Percentiles rank a stretch among this genome's conserved stretches.
phyloP scores from a whole-genome alignment of 2,113 vertebrate species.

The Noturus placidus region DNA sequence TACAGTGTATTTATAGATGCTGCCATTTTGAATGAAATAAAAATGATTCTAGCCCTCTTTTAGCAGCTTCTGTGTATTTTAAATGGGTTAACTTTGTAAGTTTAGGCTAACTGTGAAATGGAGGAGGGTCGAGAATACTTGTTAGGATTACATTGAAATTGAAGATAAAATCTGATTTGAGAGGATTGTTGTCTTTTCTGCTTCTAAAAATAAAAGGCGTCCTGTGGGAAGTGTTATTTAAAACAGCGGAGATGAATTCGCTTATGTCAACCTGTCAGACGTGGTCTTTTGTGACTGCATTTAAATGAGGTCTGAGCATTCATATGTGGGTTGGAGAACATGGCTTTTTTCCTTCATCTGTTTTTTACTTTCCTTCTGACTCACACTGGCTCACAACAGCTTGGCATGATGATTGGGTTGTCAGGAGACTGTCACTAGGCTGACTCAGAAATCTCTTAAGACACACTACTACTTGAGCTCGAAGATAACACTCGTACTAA shows the following conservation, averaged over 20 bases:
- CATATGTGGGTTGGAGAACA: neutral
- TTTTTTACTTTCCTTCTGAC: constrained; percentile 10
- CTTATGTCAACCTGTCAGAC: neutral
- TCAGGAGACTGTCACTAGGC: constrained; percentile 37
- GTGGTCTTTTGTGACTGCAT: constrained; percentile 1
- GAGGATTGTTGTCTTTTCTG: neutral
- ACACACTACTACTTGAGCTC: no score
- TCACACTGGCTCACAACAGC: constrained; percentile 14
- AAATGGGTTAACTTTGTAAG: neutral
- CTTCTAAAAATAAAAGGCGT: neutral
- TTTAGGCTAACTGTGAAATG: neutral
- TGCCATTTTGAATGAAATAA: neutral
- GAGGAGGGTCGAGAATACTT: neutral
- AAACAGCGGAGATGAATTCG: neutral
- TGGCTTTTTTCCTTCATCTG: neutral
- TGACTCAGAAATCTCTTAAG: constrained; percentile 46
- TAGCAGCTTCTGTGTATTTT: neutral
- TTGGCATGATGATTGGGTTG: constrained; percentile 13
- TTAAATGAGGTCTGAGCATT: constrained; percentile 8
- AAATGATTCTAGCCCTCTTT: neutral
- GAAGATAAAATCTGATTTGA: neutral
- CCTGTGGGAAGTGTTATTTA: constrained; percentile 15
- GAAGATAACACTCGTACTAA: neutral
- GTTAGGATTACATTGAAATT: neutral
- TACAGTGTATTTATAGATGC: neutral